Evolutionary conservation across 2,797 vertebrate genomes (phyloP).

Genomic region (Chelon auratus): DNA sequence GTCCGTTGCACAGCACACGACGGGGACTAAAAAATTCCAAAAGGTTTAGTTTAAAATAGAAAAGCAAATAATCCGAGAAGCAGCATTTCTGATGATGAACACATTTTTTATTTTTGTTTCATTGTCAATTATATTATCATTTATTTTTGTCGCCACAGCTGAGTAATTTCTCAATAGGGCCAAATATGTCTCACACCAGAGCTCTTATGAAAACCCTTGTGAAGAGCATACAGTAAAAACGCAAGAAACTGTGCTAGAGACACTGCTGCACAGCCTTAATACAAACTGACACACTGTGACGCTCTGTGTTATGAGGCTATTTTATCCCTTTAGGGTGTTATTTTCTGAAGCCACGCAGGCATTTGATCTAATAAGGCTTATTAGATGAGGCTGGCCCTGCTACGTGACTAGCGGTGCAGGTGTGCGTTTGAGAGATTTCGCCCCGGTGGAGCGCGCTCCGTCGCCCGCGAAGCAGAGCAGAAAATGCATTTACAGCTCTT

Average conservation of each 20-base stretch:
- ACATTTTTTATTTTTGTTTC: too few species aligned
- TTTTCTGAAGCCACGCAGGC: slow-evolving; percentile 50
- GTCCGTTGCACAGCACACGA: too few species aligned
- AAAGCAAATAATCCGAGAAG: too few species aligned
- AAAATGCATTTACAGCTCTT: slow-evolving; percentile 67
- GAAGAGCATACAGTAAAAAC: slow-evolving; percentile 28
- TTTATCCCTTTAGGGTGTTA: slow-evolving; percentile 40
- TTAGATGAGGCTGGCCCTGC: slow-evolving; percentile 58
- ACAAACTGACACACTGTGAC: slow-evolving; percentile 16
- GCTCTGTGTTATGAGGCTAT: slow-evolving; percentile 30
- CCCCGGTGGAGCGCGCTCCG: slow-evolving; percentile 61
- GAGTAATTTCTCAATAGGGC: slow-evolving; percentile 1
- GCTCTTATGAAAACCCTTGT: slow-evolving; percentile 2
- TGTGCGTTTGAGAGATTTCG: slow-evolving; percentile 60
- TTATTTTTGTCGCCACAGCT: slow-evolving; percentile 3
- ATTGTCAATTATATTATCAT: not conserved
- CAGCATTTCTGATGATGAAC: too few species aligned
- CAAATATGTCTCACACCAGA: slow-evolving; percentile 7
- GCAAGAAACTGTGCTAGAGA: not conserved
- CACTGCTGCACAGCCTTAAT: slow-evolving; percentile 18
- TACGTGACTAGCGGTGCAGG: slow-evolving; percentile 69
- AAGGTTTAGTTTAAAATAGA: too few species aligned
- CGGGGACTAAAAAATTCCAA: too few species aligned
- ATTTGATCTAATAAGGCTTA: slow-evolving; percentile 77
- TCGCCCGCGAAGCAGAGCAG: slow-evolving; percentile 53